These are phyloP conservation scores for Sclerodermus sp. DNA, from an alignment of 2,888 invertebrate genomes.

Conservation along the genomic window DNA sequence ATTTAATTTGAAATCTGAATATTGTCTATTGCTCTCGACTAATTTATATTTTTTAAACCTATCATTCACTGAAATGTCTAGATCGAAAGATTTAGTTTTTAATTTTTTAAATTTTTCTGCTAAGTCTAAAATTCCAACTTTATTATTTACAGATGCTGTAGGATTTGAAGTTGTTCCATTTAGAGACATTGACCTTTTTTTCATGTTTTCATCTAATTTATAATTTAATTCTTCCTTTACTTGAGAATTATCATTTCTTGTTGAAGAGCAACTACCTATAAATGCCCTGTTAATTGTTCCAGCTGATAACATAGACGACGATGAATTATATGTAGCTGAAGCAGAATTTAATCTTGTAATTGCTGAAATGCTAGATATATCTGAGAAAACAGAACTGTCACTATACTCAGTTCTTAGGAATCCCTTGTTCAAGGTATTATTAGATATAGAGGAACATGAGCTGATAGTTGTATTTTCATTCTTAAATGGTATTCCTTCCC, in stretches of 20 bases:
- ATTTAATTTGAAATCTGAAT: background rate
- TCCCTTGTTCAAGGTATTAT: conserved; percentile 36
- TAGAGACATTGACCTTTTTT: no score
- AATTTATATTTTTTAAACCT: background rate
- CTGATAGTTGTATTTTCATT: conserved; percentile 7
- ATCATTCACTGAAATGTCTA: background rate
- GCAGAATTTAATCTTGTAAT: conserved; percentile 33
- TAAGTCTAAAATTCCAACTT: conserved; percentile 29
- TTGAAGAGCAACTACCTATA: conserved; percentile 24
- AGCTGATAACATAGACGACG: conserved; percentile 25
- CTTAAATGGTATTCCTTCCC: background rate
- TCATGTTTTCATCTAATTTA: background rate
- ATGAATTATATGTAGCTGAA: conserved; percentile 17
- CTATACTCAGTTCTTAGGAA: conserved; percentile 24
- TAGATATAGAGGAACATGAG: conserved; percentile 20
- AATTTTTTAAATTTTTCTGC: conserved; percentile 30
- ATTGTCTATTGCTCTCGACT: background rate
- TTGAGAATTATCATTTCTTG: conserved; percentile 4
- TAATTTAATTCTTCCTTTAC: conserved; percentile 2
- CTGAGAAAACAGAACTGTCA: conserved; percentile 31
- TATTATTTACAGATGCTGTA: background rate
- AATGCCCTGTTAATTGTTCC: conserved; percentile 41
- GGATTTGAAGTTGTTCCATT: conserved; percentile 10
- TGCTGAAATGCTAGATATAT: conserved; percentile 38
- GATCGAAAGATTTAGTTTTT: conserved; percentile 18